Evolutionary conservation across 2,113 vertebrate genomes (phyloP).

Genomic region (Sorex araneus): DNA sequence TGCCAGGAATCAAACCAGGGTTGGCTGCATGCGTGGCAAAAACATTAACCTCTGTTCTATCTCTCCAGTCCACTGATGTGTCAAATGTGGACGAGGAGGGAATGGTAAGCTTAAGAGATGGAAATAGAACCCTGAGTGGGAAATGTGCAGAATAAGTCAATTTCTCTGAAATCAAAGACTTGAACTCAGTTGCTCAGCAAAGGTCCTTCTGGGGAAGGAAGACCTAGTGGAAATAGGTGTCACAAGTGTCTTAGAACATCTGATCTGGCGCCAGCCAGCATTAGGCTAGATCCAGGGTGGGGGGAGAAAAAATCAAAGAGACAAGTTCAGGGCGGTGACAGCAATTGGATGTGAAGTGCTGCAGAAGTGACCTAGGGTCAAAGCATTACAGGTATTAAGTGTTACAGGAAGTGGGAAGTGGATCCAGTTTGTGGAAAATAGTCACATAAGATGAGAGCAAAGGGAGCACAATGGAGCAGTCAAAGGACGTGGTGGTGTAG

Average conservation of each 20-base stretch:
- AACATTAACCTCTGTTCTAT: no score
- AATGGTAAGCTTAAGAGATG: not conserved
- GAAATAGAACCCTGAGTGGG: not conserved
- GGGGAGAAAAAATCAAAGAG: not conserved
- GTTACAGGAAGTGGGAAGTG: not conserved
- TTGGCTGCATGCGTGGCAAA: no score
- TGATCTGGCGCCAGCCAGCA: not conserved
- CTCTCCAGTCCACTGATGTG: no score
- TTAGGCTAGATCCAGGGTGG: not conserved
- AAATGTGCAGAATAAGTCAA: not conserved
- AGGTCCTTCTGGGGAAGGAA: not conserved
- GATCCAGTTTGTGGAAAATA: not conserved
- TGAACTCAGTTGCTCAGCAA: not conserved
- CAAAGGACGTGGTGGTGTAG: not conserved
- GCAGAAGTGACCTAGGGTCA: no score
- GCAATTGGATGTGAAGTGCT: not conserved
- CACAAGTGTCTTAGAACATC: no score
- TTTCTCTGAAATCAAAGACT: not conserved
- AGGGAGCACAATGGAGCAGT: not conserved
- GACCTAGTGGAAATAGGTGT: not conserved
- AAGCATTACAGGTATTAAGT: no score
- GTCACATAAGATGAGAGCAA: not conserved
- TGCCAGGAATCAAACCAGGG: no score
- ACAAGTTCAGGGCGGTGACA: not conserved
- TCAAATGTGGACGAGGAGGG: not conserved